Evolutionary conservation across 1,140 invertebrate genomes (phyloP), one percentile per base, ranked within the genome.

Genomic region (Drosophila varians): DNA sequence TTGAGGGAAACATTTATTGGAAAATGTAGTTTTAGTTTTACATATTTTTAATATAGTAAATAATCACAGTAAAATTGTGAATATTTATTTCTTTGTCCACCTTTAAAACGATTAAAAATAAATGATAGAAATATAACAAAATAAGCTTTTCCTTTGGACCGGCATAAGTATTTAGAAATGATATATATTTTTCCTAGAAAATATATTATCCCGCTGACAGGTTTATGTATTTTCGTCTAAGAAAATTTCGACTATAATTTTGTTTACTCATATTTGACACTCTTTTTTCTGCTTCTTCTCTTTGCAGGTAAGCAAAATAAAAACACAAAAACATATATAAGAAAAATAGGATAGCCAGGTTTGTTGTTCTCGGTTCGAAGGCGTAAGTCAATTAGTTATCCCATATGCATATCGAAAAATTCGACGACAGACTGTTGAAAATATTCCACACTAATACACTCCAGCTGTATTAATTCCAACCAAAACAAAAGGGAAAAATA

Each of bases 291-390:
- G 34, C 47, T 72, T 52, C 61, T 62, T 86, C 45, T 86, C 68
- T 77, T 87, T 86, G 56, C 82, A 86, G 80, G 80, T 86, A 86
- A 86, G 80, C 76, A 58, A 65, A 54, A 77, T 40, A 46, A 18
- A 46, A 43, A 40, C 61, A 42, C 61, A 40, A 46, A 28, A 51
- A 38, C 25, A 49, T 36, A 43, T 57, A 28, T 40, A 60, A 21
- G 23, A 57, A 45, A 47, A 73, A 43, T 40, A 42, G 36, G 21
- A 51, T 28, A 54, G 12, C 16, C 18, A 28, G 11, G 31, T 21
- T 31, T 51, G 38, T 58, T 52, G 28, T 47, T 46, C 19, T 46
- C 23, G 18, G 6, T n/a, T 7, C 52, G 68, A 42, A 42, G 34
- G 49, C 75, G 79, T 83, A 83, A 83, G 79, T 83, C 75, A 74